Evolutionary conservation across 2,113 vertebrate genomes (phyloP), one percentile per base, ranked within the genome.

Genomic region (Podiceps cristatus): DNA sequence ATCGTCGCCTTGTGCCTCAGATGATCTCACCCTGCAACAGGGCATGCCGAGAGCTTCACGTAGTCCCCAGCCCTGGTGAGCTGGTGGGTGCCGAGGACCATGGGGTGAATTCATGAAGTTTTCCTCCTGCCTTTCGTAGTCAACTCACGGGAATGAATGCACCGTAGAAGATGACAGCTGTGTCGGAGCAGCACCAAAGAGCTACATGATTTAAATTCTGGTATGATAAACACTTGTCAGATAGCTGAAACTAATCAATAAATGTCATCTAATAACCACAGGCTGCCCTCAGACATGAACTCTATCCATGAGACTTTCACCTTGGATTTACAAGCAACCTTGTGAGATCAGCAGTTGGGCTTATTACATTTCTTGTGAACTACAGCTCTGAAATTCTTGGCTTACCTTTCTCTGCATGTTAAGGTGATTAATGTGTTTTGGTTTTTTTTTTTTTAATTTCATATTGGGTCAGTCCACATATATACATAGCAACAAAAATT

Each of bases 221-320:
- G 24, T 58, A 75, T 52, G 28, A 68, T 56, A 79, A 91, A 58
- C 74, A 50, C 66, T 94, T 90, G 86, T 81, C 73, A 85, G 60
- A 62, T 50, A 76, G 25, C 59, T 87, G 45, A 73, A 49, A 16
- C 35, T 62, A 63, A 92, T 92, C 80, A 62, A 75, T 85, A 92
- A 23, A 81, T 87, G 58, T 69, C 60, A 95, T 88, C 68, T 90
- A 80, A 69, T 90, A 95, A 73, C 33, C 67, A 81, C 83, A 90
- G 69, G 31, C 66, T 79, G 74, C 45, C 40, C 25, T 69, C 77
- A 79, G 45, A 50, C 25, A 24, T 79, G 49, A 88, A 37, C 55
- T 90, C n/a, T 31, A 45, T 72, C 63, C 16, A 8, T 31, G 45
- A 90, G 45, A 88, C 9, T 35, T 73, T 85, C 49, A 33, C 35